Evolutionary conservation across 2,888 invertebrate species (phyloP).

Genomic region (Plutella xylostella): DNA sequence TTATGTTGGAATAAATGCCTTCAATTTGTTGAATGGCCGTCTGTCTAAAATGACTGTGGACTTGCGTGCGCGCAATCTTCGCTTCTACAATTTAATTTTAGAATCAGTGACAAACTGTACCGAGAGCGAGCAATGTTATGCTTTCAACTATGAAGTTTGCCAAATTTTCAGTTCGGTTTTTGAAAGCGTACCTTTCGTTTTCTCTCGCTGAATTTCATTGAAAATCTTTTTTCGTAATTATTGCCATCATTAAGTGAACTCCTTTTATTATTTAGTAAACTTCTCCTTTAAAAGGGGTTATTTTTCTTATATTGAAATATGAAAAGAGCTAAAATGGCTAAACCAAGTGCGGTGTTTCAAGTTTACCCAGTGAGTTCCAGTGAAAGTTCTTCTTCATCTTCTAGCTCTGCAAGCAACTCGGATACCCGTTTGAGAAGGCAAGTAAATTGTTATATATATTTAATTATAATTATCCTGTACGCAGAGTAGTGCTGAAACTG

Average conservation of each 20-base stretch:
- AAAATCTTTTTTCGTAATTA: no score
- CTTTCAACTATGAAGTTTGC: no score
- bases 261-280: no score
- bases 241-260: no score
- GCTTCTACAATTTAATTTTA: constrained; percentile 45
- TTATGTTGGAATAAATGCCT: no score
- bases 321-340: constrained; percentile 18
- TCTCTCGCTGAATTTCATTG: no score
- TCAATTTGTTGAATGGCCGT: no score
- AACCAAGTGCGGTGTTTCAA: constrained; percentile 42
- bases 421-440: constrained; percentile 52
- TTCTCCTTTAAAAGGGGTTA: no score
- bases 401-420: constrained; percentile 39
- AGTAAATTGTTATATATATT: constrained; percentile 9
- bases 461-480: no score
- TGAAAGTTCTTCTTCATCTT: constrained; percentile 45
- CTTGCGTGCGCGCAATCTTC: constrained; percentile 22
- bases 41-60: no score
- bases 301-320: no score
- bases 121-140: constrained; percentile 9
- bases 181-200: constrained; percentile 1
- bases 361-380: constrained; percentile 35
- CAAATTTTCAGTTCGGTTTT: constrained; percentile 27
- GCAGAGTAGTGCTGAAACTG: no score
- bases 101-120: constrained; percentile 47